These are phyloP conservation scores for Pseudomyrmex gracilis DNA, from an alignment of 1,140 invertebrate species.

Conservation along the genomic window DNA sequence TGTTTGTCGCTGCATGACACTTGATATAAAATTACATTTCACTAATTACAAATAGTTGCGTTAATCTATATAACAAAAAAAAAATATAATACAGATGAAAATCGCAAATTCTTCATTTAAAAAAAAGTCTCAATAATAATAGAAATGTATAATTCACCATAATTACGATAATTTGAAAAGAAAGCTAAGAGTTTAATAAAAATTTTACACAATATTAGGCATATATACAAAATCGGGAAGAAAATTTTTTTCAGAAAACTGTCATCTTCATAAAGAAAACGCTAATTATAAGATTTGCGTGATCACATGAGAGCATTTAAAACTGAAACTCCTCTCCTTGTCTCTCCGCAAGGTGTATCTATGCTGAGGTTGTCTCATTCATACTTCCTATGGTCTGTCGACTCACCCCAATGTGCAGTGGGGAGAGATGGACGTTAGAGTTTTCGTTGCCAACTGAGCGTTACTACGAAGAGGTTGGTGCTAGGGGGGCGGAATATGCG, in stretches of 20 bases:
- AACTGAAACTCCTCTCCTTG: conserved; percentile 5
- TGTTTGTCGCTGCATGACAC: neutral
- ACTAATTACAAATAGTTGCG: no score
- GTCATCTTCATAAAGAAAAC: neutral
- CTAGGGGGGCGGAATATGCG: conserved; percentile 85
- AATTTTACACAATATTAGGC: neutral
- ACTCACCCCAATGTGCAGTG: no score
- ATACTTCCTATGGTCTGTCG: neutral
- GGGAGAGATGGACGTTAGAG: no score
- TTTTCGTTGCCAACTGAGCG: conserved; percentile 18
- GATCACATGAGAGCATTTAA: conserved; percentile 3
- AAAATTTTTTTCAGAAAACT: neutral
- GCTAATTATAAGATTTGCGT: neutral
- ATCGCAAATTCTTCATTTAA: no score
- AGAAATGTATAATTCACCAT: no score
- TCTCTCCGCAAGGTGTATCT: conserved; percentile 23
- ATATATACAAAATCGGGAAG: no score
- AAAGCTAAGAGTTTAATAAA: no score
- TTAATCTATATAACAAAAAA: no score
- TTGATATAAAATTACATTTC: neutral
- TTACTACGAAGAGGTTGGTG: conserved; percentile 78
- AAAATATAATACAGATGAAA: no score
- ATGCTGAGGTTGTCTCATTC: neutral
- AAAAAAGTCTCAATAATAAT: no score
- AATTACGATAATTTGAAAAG: no score